Base-by-base conservation (phyloP, 2,888 invertebrate species). In the Orchesella flavescens region DNA sequence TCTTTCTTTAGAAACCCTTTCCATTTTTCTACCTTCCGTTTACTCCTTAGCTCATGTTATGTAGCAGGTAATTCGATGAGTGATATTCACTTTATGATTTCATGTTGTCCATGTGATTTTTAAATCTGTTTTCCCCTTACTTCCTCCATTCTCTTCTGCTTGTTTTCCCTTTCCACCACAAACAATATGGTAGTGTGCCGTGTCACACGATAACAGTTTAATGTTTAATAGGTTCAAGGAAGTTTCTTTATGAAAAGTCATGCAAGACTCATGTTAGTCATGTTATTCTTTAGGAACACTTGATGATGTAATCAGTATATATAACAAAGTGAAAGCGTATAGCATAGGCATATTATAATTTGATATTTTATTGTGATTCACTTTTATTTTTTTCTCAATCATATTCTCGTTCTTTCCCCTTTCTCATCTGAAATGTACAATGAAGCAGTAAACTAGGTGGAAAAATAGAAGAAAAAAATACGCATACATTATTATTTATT, bases 211-310 rank as follows among this genome's bases (percentile, higher is more conserved):
- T 69, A 63, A 15, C 34, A 69, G 21, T 17, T 69, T 69, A 69
- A 69, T 69, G 21, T 44, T 69, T 69, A 69, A 69, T 69, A 69
- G 69, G 53, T 24, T 69, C 17, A 69, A 15, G 53, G 49, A 69
- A 69, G 69, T 46, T 24, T 49, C 49, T 69, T 49, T 23, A 69
- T 53, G 69, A 23, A 19, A 53, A n/a, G 13, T 49, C 69, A 69
- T 69, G 69, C 69, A 49, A 49, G 49, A 69, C 49, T 69, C 69
- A 69, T 69, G 69, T 69, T 69, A 69, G 69, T 69, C 69, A 69
- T 69, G 53, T 66, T 59, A 65, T 34, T 65, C 63, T 24, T 65
- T 65, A 13, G 23, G 1, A 7, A 65, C 63, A 65, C 34, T 17
- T 34, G 34, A 34, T 34, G 63, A 65, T 65, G 15, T 17, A 65